Conservation (phyloP, 2,888 invertebrate species). For the Plagodis pulveraria region DNA sequence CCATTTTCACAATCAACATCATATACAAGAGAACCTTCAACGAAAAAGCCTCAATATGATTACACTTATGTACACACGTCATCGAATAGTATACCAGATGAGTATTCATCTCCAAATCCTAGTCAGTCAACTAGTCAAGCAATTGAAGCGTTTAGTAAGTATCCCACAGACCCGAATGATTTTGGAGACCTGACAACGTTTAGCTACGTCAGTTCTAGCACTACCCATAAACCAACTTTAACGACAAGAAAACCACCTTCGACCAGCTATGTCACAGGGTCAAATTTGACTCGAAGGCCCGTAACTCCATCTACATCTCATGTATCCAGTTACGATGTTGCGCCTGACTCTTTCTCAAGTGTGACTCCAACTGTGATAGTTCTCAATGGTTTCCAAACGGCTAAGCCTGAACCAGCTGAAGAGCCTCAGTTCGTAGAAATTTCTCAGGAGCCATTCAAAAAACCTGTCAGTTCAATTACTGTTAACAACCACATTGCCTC, state of each 20-base stretch:
- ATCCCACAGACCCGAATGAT: conserved; percentile 72
- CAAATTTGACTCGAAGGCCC: conserved; percentile 80
- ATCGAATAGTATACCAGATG: conserved; percentile 60
- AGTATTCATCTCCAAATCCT: conserved; percentile 68
- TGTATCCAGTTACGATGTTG: conserved; percentile 60
- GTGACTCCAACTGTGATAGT: conserved; percentile 80
- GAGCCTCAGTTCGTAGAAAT: conserved; percentile 75
- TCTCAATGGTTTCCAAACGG: conserved; percentile 62
- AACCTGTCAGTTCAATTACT: conserved; percentile 80
- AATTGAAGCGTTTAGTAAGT: conserved; percentile 75
- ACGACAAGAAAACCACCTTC: conserved; percentile 70
- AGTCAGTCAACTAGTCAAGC: conserved; percentile 76
- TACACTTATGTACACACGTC: conserved; percentile 56
- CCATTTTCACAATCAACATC: conserved; percentile 56
- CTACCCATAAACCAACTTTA: conserved; percentile 61
- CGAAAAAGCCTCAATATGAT: conserved; percentile 52
- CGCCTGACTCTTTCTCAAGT: conserved; percentile 74
- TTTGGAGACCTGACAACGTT: conserved; percentile 75
- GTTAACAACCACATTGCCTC: conserved; percentile 86
- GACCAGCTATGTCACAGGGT: conserved; percentile 77
- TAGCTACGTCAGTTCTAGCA: conserved; percentile 68
- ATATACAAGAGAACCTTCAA: conserved; percentile 45
- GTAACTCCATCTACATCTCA: conserved; percentile 54
- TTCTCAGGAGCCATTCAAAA: conserved; percentile 81
- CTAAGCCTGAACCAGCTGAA: conserved; percentile 59